phyloP scores from a whole-genome alignment of 2,888 invertebrate genomes.

The Harpagoxenus sublaevis region DNA sequence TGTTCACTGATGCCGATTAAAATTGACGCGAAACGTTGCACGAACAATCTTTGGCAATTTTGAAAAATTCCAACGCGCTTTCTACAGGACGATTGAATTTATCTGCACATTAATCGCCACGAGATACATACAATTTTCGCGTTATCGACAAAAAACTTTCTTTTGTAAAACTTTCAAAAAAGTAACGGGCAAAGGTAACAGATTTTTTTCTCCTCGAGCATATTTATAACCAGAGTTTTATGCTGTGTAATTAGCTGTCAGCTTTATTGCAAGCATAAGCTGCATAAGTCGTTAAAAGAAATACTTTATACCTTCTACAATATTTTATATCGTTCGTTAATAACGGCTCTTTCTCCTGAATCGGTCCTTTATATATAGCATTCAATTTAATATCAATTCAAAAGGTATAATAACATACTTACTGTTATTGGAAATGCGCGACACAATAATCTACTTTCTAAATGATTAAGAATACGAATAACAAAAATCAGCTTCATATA shows the following conservation, averaged over 20 bases:
- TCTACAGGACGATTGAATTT: neutral
- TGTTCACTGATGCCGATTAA: conserved; percentile 7
- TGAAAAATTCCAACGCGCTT: neutral
- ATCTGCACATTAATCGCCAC: conserved; percentile 22
- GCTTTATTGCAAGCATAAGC: neutral
- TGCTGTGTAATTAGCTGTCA: conserved; percentile 15
- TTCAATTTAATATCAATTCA: neutral
- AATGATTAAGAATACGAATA: neutral
- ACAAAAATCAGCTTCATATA: neutral
- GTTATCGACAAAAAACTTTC: conserved; percentile 4
- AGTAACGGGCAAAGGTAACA: too few species aligned
- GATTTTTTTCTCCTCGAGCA: neutral
- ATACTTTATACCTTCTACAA: neutral
- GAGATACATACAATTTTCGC: neutral
- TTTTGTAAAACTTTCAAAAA: conserved; percentile 27
- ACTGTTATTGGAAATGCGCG: neutral
- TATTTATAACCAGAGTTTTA: conserved; percentile 13
- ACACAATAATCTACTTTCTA: neutral
- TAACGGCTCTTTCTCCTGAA: neutral
- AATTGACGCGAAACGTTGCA: conserved; percentile 3
- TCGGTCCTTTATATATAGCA: neutral
- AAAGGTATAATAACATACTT: neutral
- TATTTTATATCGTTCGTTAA: neutral
- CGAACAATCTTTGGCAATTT: neutral
- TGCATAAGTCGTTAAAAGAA: neutral